A percentile compares a stretch with the other conserved stretches of the same genome.
Evolutionary conservation across 2,888 invertebrate species (phyloP).

Genomic region (Automeris io): DNA sequence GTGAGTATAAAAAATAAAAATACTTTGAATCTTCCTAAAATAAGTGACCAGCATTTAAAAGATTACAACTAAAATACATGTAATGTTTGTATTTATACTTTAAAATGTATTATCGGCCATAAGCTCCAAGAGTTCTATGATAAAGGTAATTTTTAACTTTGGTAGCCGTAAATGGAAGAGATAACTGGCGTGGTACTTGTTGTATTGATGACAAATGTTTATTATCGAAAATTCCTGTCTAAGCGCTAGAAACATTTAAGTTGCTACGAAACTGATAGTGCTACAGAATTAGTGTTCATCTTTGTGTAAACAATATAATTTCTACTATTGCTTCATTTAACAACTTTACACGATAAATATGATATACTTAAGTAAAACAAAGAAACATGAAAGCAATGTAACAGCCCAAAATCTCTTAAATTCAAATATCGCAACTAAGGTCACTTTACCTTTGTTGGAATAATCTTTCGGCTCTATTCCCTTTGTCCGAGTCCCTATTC

Average conservation of each 20-base stretch:
- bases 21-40: no score
- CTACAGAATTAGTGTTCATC: slow-evolving; percentile 5
- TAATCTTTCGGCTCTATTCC: no score
- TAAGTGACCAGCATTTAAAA: no score
- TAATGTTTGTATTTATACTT: no score
- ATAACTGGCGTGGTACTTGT: slow-evolving; percentile 27
- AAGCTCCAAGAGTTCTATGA: slow-evolving; percentile 23
- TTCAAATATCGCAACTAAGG: no score
- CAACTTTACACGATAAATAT: neutral
- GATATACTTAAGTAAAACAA: no score
- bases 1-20: no score
- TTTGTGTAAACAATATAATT: neutral
- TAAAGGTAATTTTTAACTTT: slow-evolving; percentile 26
- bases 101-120: slow-evolving; percentile 10
- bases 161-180: slow-evolving; percentile 45
- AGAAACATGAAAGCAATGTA: no score
- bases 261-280: slow-evolving; percentile 13
- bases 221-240: slow-evolving; percentile 21
- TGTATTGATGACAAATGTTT: slow-evolving; percentile 26
- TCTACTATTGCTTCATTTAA: neutral
- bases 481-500: no score
- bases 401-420: no score
- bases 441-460: no score
- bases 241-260: slow-evolving; percentile 10
- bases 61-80: no score